Base-by-base conservation (phyloP, 1,140 invertebrate genomes). In the Holcopasites calliopsidis region DNA sequence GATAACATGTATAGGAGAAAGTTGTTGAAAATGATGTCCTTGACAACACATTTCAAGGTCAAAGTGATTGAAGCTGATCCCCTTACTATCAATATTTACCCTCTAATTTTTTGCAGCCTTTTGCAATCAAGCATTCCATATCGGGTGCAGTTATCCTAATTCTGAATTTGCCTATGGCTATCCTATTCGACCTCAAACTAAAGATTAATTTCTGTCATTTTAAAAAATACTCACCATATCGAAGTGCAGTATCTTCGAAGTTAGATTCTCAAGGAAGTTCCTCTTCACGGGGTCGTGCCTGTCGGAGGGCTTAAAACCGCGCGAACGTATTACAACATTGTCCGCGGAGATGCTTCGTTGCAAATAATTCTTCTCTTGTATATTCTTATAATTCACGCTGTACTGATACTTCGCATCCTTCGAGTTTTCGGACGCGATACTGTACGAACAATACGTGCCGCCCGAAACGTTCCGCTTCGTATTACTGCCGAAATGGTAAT, bases 301-400 rank as follows among this genome's bases (percentile, higher is more conserved):
- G 88, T 97, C 96, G 0, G 96, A 97, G 2, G 96, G 96, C 85
- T 96, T 96, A 89, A 96, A 96, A 28, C 96, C 96, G 18, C 96
- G 92, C 62, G 91, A 91, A 69, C 88, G 89, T 68, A 93, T 86
- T 81, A 94, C 90, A 82, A 93, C 92, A 91, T 93, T 92, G 80
- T 92, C 91, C 10, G 90, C 88, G 23, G 88, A 88, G 35, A 85
- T 69, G 40, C 87, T 91, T 54, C 90, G 86, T 66, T 92, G 90
- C 18, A 90, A 66, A 77, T 78, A 81, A 80, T 74, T 80, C 31
- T 85, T 65, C 60, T 87, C 68, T 58, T 86, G 18, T 60, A 49
- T 58, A 68, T 66, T 26, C 35, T 64, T 83, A 66, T 81, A 87
- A 28, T 84, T 90, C 60, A 88, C 62, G 40, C 84, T 80, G 57